phyloP scores from a whole-genome alignment of 2,113 vertebrate species.

The Macquaria australasica region DNA sequence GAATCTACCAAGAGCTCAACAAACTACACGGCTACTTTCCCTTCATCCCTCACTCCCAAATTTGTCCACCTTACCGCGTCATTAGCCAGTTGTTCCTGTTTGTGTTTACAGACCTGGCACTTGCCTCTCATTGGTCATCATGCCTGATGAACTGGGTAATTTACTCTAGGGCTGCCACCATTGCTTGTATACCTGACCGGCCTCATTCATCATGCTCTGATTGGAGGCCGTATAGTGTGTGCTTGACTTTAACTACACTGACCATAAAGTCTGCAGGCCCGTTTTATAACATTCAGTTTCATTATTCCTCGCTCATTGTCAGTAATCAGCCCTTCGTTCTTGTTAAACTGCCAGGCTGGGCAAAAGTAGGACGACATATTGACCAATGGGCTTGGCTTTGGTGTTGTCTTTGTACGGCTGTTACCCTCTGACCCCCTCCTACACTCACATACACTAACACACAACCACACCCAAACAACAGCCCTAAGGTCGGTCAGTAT shows the following conservation, averaged over 20 bases:
- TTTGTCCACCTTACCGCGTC: background rate
- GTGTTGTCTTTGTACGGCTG: conserved; percentile 40
- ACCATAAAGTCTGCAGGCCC: conserved; percentile 46
- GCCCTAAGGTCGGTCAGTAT: conserved; percentile 10
- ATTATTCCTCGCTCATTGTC: conserved; percentile 33
- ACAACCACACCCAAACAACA: conserved; percentile 52
- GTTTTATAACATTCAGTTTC: conserved; percentile 36
- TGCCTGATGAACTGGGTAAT: conserved; percentile 53
- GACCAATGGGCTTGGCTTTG: conserved; percentile 49
- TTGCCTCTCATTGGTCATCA: conserved; percentile 18
- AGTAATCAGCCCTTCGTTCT: conserved; percentile 18
- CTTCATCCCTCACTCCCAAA: background rate
- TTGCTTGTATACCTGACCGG: conserved; percentile 23
- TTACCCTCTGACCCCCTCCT: conserved; percentile 57
- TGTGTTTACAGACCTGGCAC: conserved; percentile 45
- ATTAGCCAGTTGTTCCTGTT: conserved; percentile 20
- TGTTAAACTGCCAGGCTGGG: conserved; percentile 44
- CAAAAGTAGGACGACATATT: conserved; percentile 37
- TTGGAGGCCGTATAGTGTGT: conserved; percentile 20
- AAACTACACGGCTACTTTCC: conserved; percentile 7
- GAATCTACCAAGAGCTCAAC: conserved; percentile 8
- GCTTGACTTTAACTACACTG: conserved; percentile 43
- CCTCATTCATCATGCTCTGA: conserved; percentile 45
- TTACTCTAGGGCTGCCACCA: conserved; percentile 13
- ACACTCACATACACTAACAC: conserved; percentile 9